phyloP scores from a whole-genome alignment of 2,888 invertebrate species.

The Limnephilus lunatus region DNA sequence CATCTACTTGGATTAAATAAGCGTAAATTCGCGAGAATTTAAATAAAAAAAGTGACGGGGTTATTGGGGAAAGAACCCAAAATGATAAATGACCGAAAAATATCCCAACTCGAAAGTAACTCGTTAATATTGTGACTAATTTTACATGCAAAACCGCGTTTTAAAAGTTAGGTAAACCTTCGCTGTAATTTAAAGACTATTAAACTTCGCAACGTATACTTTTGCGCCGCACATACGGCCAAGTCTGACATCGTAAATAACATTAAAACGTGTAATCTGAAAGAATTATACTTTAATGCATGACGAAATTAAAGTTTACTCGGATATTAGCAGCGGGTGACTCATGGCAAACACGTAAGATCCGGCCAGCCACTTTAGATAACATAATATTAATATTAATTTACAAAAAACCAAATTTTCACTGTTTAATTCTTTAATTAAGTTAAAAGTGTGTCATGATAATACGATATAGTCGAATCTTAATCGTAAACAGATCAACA shows the following conservation, averaged over 20 bases:
- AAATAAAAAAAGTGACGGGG: not conserved
- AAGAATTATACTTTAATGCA: not conserved
- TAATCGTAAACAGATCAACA: no score
- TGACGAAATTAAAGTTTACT: not conserved
- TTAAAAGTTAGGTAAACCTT: conserved; percentile 3
- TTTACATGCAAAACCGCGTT: conserved; percentile 7
- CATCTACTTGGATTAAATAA: not conserved
- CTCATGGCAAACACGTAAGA: not conserved
- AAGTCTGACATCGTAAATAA: not conserved
- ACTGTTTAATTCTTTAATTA: not conserved
- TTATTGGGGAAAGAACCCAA: not conserved
- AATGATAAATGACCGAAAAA: conserved; percentile 20
- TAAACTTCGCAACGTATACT: conserved; percentile 2
- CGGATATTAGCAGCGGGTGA: not conserved
- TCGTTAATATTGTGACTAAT: conserved; percentile 20
- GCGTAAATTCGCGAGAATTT: not conserved
- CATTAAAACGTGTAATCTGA: not conserved
- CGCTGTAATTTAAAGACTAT: not conserved
- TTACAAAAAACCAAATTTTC: not conserved
- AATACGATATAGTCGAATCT: no score
- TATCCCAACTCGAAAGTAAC: not conserved
- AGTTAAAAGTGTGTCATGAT: not conserved
- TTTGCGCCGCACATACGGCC: not conserved
- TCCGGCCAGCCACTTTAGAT: not conserved
- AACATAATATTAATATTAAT: not conserved